Conservation (phyloP, 2,113 vertebrate genomes). For the human (Homo sapiens) region DNA sequence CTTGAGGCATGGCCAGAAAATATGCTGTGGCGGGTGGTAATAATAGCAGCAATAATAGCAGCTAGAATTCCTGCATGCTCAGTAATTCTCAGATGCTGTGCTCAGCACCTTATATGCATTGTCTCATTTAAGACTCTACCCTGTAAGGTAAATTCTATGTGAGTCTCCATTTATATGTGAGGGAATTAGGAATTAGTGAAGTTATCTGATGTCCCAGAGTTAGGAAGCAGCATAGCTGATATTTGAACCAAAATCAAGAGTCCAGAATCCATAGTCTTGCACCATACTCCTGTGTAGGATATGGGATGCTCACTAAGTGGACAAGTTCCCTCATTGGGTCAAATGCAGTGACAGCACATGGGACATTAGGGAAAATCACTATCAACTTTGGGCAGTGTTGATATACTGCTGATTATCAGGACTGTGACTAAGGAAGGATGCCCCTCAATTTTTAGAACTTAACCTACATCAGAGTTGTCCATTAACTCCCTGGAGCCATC, state of each 20-base stretch:
- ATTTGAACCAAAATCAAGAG: neutral
- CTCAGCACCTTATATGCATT: neutral
- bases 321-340: neutral
- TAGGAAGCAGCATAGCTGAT: neutral
- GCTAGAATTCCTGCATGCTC: neutral
- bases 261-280: neutral
- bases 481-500: neutral
- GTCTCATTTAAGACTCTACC: neutral
- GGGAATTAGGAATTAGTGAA: neutral
- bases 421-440: neutral
- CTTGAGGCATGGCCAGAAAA: neutral
- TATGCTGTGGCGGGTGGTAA: neutral
- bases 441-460: neutral
- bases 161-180: neutral
- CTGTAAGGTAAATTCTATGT: neutral
- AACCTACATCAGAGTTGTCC: neutral
- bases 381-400: neutral
- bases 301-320: neutral
- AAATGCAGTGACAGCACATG: neutral
- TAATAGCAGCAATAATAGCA: neutral
- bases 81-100: neutral
- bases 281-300: neutral
- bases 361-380: neutral
- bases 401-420: neutral
- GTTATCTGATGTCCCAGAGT: neutral